A percentile compares a stretch with the other conserved stretches of the same genome.
Evolutionary conservation across 2,888 invertebrate species (phyloP).

Genomic region (Micoletzkya japonica): DNA sequence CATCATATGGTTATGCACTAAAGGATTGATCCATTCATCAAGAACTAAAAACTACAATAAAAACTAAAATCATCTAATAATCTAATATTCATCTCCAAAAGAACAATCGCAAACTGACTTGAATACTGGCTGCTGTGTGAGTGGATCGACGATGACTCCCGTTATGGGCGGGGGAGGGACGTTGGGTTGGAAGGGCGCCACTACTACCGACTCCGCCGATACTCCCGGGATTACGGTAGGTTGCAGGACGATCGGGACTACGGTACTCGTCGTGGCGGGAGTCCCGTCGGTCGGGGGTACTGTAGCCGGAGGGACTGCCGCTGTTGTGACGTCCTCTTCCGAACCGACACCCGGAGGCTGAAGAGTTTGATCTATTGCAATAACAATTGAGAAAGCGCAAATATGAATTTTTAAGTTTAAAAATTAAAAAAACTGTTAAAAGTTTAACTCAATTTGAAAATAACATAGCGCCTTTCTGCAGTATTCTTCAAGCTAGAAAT

Average conservation of each 20-base stretch:
- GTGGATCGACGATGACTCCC: conserved; percentile 7
- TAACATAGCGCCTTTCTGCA: too few relatives aligned
- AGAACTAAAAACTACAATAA: conserved; percentile 1
- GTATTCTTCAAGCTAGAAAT: not conserved
- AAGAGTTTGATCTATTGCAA: not conserved
- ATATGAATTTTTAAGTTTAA: too few relatives aligned
- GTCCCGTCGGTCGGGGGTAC: too few relatives aligned
- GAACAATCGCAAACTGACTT: conserved; percentile 5
- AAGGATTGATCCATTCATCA: not conserved
- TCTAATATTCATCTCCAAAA: not conserved
- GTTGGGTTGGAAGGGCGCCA: conserved; percentile 22
- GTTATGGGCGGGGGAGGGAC: conserved; percentile 26
- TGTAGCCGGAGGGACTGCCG: not conserved
- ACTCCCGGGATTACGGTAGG: too few relatives aligned
- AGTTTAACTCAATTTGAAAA: too few relatives aligned
- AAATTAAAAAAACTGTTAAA: too few relatives aligned
- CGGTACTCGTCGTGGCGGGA: not conserved
- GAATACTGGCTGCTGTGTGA: conserved; percentile 24
- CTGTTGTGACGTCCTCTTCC: not conserved
- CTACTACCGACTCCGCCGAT: not conserved
- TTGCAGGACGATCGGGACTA: not conserved
- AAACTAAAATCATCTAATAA: not conserved
- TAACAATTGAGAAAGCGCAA: too few relatives aligned
- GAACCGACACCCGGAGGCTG: not conserved
- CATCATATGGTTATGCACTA: too few relatives aligned